Evolutionary conservation across 2,797 vertebrate species (phyloP), one percentile per base, ranked within the genome.

Genomic region (Periophthalmus magnuspinnatus): DNA sequence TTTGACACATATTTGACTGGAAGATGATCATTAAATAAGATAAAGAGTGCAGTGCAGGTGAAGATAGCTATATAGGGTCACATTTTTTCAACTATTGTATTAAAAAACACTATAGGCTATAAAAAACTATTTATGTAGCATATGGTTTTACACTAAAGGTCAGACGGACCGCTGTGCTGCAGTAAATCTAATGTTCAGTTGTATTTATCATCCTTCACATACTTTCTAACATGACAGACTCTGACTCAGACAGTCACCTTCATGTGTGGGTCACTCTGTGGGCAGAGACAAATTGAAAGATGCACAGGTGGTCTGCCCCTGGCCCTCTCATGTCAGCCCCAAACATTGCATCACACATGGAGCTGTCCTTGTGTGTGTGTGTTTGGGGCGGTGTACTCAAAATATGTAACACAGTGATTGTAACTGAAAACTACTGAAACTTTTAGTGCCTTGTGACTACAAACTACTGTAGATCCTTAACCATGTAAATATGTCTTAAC

Each of bases 221-320:
- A 48, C 21, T 47, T 64, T 47, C 38, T 47, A 59, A 71, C 65
- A 68, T 56, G 47, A 67, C 56, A 63, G 68, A 33, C 67, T 69
- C 7, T 21, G 65, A 19, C 38, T 73, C 19, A 54, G 17, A 38
- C 74, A 65, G 61, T 74, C 85, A 86, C 84, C 85, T 87, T 90
- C 84, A 84, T 82, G 75, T 61, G 6, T 69, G 80, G 89, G 84
- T 88, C 89, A 81, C 84, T 87, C 82, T 82, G 84, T 76, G 64
- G 81, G 84, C 87, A 85, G 73, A 85, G 87, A 88, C 83, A 81
- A 74, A 91, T 87, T 75, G 82, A 76, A 57, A 77, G 61, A 50
- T 5, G 72, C 88, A 83, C 90, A 91, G 87, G 86, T 89, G 91
- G 68, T 75, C 70, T 52, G 61, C 38, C 62, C 80, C 19, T 7